Evolutionary conservation across 2,797 vertebrate genomes (phyloP).

Genomic region (Cirrhinus molitorella): DNA sequence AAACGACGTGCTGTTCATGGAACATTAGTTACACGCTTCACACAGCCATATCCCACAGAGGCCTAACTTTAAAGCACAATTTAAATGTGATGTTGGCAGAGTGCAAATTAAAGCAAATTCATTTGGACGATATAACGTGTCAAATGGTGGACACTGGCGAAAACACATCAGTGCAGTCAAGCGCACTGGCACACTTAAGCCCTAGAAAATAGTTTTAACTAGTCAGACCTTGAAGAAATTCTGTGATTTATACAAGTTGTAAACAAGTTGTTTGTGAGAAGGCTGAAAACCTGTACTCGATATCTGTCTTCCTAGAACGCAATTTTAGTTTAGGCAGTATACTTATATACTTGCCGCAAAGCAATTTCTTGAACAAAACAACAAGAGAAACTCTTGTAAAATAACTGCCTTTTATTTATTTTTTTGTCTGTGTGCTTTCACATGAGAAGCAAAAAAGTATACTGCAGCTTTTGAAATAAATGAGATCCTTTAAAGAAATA

Average conservation of each 20-base stretch:
- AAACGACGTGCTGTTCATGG: slow-evolving; percentile 30
- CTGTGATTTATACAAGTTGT: neutral
- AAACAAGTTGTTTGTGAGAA: slow-evolving; percentile 29
- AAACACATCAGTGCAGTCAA: slow-evolving; percentile 18
- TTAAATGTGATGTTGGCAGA: slow-evolving; percentile 38
- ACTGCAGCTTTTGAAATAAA: slow-evolving; percentile 8
- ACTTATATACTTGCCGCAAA: slow-evolving; percentile 12
- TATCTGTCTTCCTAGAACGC: slow-evolving; percentile 15
- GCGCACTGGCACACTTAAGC: neutral
- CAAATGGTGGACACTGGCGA: slow-evolving; percentile 5
- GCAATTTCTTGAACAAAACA: slow-evolving; percentile 31
- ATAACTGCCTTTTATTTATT: slow-evolving; percentile 9
- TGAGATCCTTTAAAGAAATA: neutral
- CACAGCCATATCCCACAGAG: slow-evolving; percentile 30
- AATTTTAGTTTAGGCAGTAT: slow-evolving; percentile 7
- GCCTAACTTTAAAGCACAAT: slow-evolving; percentile 38
- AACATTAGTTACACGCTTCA: slow-evolving; percentile 32
- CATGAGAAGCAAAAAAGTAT: neutral
- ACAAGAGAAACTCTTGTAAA: slow-evolving; percentile 8
- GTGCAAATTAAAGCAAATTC: slow-evolving; percentile 24
- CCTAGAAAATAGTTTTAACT: neutral
- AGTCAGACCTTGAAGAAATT: neutral
- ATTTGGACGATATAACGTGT: slow-evolving; percentile 24
- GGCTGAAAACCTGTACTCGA: neutral
- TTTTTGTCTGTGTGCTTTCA: neutral